phyloP scores from a whole-genome alignment of 2,113 vertebrate genomes.

The Mellivora capensis region DNA sequence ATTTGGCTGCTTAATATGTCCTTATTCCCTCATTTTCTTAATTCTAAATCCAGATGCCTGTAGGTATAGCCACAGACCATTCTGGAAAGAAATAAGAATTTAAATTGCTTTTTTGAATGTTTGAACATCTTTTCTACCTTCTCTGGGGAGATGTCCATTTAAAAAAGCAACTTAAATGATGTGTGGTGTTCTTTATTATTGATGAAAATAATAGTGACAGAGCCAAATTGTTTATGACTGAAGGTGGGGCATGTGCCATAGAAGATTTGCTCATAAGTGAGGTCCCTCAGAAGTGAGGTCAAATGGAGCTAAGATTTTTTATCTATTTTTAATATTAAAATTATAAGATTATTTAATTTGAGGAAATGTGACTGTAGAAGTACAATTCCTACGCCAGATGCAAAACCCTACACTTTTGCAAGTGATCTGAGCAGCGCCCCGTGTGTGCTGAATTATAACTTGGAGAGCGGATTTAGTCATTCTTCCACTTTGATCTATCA shows the following conservation, averaged over 20 bases:
- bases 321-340: neutral
- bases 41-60: neutral
- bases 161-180: neutral
- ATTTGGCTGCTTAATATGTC: neutral
- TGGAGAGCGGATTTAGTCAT: accelerated
- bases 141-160: neutral
- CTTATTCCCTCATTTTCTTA: neutral
- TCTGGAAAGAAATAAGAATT: neutral
- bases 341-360: neutral
- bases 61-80: neutral
- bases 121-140: neutral
- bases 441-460: neutral
- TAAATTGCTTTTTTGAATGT: neutral
- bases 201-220: neutral
- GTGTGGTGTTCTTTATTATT: neutral
- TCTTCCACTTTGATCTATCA: conserved; percentile 20
- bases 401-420: neutral
- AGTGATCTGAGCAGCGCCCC: neutral
- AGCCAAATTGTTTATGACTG: accelerated
- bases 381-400: neutral
- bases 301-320: neutral
- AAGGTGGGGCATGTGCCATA: accelerated
- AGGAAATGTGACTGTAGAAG: neutral
- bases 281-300: neutral
- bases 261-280: neutral